Evolutionary conservation across 1,140 invertebrate genomes (phyloP).

Genomic region (Bombus pyrosoma): DNA sequence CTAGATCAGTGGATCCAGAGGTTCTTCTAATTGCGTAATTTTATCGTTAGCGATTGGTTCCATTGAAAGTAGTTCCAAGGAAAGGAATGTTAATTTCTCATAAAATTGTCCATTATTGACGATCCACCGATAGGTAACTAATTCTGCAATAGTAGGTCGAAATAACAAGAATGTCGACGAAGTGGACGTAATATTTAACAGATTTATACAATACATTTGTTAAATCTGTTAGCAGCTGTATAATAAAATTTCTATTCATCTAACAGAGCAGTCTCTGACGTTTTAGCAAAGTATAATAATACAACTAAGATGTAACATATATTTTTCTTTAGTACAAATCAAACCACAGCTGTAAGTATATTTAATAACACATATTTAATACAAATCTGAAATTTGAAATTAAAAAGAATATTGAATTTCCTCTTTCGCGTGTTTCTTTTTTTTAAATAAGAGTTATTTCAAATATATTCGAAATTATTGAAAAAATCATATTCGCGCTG

Average conservation of each 20-base stretch:
- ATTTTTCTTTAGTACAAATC: too few relatives aligned
- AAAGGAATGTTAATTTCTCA: background rate
- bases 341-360: too few relatives aligned
- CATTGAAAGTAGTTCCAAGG: background rate
- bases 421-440: too few relatives aligned
- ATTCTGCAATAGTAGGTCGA: too few relatives aligned
- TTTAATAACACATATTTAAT: too few relatives aligned
- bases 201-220: conserved; percentile 6
- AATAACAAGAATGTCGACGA: background rate
- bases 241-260: conserved; percentile 29
- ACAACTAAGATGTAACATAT: too few relatives aligned
- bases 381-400: too few relatives aligned
- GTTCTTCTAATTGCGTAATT: conserved; percentile 8
- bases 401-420: too few relatives aligned
- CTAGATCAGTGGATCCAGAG: background rate
- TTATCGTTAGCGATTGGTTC: background rate
- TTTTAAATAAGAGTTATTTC: too few relatives aligned
- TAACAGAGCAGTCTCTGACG: conserved; percentile 7
- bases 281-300: too few relatives aligned
- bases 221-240: conserved; percentile 9
- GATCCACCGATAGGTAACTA: background rate
- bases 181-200: background rate
- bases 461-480: too few relatives aligned
- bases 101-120: background rate
- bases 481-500: too few relatives aligned